phyloP scores from a whole-genome alignment of 1,140 invertebrate genomes.

The Matsumurasca onukii region DNA sequence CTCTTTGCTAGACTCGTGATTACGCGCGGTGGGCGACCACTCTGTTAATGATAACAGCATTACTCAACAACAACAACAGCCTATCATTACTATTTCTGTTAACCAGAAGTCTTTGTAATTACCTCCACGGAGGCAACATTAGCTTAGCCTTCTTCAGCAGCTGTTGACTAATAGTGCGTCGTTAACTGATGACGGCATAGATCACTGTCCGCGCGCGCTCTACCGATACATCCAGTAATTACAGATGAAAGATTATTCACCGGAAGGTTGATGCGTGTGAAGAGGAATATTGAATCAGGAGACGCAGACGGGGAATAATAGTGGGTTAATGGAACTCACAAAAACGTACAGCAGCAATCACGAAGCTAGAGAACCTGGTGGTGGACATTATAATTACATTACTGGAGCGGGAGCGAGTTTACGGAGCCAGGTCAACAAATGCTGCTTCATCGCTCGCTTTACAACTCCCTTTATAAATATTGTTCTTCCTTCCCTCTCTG shows the following conservation, averaged over 20 bases:
- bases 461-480: no score
- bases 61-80: not conserved
- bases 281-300: slow-evolving; percentile 16
- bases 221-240: not conserved
- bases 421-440: not conserved
- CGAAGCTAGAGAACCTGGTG: not conserved
- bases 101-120: no score
- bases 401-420: not conserved
- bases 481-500: no score
- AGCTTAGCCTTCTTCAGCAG: no score
- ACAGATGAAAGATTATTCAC: no score
- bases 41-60: slow-evolving; percentile 16
- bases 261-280: slow-evolving; percentile 2
- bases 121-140: no score
- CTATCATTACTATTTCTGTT: slow-evolving; percentile 21
- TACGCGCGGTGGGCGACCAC: not conserved
- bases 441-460: not conserved
- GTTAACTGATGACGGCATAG: no score
- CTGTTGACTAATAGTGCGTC: no score
- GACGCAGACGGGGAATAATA: slow-evolving; percentile 2
- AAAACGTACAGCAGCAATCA: slow-evolving; percentile 8
- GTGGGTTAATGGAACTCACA: slow-evolving; percentile 2
- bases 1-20: no score
- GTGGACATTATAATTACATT: slow-evolving; percentile 13
- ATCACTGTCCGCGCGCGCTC: no score